Conservation (phyloP, 2,797 vertebrate species). For the Rhodeus uyekii region DNA sequence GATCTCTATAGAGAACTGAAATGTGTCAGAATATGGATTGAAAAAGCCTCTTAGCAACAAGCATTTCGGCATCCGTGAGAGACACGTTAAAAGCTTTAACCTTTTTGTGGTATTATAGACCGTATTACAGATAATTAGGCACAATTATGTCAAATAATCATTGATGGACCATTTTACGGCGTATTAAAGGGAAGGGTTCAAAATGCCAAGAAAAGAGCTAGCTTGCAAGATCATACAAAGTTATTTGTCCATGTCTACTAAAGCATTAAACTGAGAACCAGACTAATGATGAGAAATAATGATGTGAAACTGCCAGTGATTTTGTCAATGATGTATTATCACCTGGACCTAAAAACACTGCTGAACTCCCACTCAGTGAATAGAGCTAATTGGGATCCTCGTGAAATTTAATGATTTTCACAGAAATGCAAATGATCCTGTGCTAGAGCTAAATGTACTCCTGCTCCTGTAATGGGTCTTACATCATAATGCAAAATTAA, state of each 20-base stretch:
- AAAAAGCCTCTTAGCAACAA: constrained; percentile 9
- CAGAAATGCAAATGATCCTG: constrained; percentile 17
- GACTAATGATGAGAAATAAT: constrained; percentile 4
- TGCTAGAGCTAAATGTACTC: neutral
- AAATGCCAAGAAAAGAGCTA: neutral
- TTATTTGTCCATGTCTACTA: constrained; percentile 1
- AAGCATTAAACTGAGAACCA: neutral
- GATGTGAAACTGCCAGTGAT: constrained; percentile 1
- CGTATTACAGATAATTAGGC: constrained; percentile 25
- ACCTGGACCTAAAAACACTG: constrained; percentile 10
- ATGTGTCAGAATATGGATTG: neutral
- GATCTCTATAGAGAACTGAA: constrained; percentile 11
- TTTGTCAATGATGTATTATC: neutral
- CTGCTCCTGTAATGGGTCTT: neutral
- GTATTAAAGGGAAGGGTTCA: neutral
- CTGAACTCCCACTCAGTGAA: neutral
- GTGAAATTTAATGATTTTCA: constrained; percentile 23
- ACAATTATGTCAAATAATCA: constrained; percentile 33
- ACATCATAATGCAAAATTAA: neutral
- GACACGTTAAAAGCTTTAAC: constrained; percentile 12
- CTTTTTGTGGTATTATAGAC: neutral
- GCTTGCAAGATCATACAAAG: constrained; percentile 3
- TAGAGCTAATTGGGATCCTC: constrained; percentile 25
- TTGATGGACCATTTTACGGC: constrained; percentile 23
- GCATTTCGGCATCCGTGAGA: constrained; percentile 15